A percentile compares a stretch with the other conserved stretches of the same genome.
Conservation (phyloP, 2,113 vertebrate genomes). For the Lepus americanus region DNA sequence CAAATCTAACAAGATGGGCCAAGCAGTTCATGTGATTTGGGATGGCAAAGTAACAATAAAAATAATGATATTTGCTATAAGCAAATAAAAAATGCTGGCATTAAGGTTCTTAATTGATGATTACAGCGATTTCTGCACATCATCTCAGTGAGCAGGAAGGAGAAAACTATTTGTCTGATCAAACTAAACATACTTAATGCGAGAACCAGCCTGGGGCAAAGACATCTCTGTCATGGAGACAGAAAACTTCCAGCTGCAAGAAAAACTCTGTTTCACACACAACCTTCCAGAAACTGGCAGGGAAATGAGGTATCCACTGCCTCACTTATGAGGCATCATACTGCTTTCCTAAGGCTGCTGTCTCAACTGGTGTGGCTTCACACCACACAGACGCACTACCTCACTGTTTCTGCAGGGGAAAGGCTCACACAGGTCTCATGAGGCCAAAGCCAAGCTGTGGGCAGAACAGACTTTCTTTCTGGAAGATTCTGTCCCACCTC, state of each 20-base stretch:
- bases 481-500: background rate
- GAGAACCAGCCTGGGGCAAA: background rate
- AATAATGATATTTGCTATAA: background rate
- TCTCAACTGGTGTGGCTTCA: background rate
- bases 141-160: background rate
- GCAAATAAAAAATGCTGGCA: background rate
- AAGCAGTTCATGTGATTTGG: background rate
- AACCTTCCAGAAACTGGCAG: background rate
- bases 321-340: background rate
- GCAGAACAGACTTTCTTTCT: background rate
- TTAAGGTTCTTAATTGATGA: background rate
- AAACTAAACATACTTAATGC: constrained; percentile 8
- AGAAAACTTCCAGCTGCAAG: background rate
- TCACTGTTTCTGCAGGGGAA: background rate
- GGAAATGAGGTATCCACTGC: background rate
- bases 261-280: background rate
- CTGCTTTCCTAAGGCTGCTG: background rate
- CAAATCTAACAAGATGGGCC: background rate
- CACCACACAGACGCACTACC: background rate
- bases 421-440: background rate
- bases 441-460: background rate
- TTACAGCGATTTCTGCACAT: background rate
- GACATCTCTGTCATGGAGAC: background rate
- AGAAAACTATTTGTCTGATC: constrained; percentile 1
- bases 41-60: background rate